A percentile compares a stretch with the other conserved stretches of the same genome.
Evolutionary conservation across 2,797 vertebrate genomes (phyloP).

Genomic region (Poecilia velifera): DNA sequence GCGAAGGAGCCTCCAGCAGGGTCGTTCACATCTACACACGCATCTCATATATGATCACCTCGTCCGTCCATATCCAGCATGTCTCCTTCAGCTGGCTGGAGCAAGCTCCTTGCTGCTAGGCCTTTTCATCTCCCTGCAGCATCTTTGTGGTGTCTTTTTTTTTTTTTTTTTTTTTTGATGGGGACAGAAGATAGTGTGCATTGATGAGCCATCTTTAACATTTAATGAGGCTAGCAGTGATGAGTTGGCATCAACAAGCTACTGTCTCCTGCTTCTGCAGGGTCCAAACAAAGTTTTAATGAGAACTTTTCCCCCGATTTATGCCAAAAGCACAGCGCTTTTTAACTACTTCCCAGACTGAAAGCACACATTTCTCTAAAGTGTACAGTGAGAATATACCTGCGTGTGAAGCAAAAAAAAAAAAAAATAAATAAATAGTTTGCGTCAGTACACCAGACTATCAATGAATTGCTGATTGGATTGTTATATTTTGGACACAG

Average conservation of each 20-base stretch:
- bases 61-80: constrained; percentile 47
- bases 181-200: constrained; percentile 56
- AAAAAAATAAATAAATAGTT: background rate
- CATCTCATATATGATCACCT: constrained; percentile 49
- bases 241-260: constrained; percentile 68
- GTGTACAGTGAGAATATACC: constrained; percentile 28
- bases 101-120: constrained; percentile 58
- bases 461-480: background rate
- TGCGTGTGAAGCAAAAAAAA: constrained; percentile 34
- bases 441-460: background rate
- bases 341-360: constrained; percentile 67
- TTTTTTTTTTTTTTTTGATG: constrained; percentile 18
- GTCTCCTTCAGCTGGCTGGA: constrained; percentile 56
- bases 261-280: constrained; percentile 65
- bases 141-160: constrained; percentile 58
- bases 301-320: constrained; percentile 71
- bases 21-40: constrained; percentile 49
- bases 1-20: constrained; percentile 61
- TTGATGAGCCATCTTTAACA: constrained; percentile 75
- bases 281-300: constrained; percentile 79
- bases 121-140: constrained; percentile 60
- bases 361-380: constrained; percentile 25
- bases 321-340: constrained; percentile 67
- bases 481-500: background rate
- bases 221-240: constrained; percentile 78